A percentile compares a stretch with the other conserved stretches of the same genome.
phyloP scores from a whole-genome alignment of 2,113 vertebrate genomes.

The Ochotona curzoniae region DNA sequence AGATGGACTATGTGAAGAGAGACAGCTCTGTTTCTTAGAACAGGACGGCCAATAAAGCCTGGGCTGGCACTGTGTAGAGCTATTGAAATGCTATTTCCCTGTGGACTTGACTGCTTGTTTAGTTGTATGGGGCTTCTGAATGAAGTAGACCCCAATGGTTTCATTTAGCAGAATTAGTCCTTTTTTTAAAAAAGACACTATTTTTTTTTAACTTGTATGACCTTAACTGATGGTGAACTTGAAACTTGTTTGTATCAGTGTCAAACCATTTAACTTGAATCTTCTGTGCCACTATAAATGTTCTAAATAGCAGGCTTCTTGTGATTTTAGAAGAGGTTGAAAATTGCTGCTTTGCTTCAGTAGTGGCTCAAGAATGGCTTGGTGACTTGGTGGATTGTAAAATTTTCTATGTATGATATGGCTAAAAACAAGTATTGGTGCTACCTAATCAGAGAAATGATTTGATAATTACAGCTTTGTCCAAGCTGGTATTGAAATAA shows the following conservation, averaged over 20 bases:
- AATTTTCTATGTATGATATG: constrained; percentile 10
- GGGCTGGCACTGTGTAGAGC: constrained; percentile 24
- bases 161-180: constrained; percentile 63
- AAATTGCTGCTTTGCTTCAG: neutral
- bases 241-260: constrained; percentile 61
- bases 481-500: neutral
- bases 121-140: constrained; percentile 52
- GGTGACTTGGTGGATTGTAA: neutral
- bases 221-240: constrained; percentile 54
- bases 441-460: constrained; percentile 16
- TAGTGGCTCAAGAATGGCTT: constrained; percentile 6
- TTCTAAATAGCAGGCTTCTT: constrained; percentile 53
- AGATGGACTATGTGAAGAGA: constrained; percentile 73
- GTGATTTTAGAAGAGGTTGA: constrained; percentile 55
- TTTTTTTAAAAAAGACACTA: constrained; percentile 51
- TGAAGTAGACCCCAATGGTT: constrained; percentile 41
- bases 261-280: constrained; percentile 56
- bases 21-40: constrained; percentile 72
- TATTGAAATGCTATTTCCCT: constrained; percentile 70
- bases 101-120: constrained; percentile 51
- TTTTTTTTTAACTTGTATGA: constrained; percentile 63
- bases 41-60: constrained; percentile 66
- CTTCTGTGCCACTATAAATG: constrained; percentile 46
- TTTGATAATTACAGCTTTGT: constrained; percentile 45
- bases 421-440: constrained; percentile 19